Percentiles rank a stretch among this genome's conserved stretches.
These are phyloP conservation scores for Troglohyphantes excavatus DNA, from an alignment of 2,888 invertebrate genomes.

Conservation along the genomic window DNA sequence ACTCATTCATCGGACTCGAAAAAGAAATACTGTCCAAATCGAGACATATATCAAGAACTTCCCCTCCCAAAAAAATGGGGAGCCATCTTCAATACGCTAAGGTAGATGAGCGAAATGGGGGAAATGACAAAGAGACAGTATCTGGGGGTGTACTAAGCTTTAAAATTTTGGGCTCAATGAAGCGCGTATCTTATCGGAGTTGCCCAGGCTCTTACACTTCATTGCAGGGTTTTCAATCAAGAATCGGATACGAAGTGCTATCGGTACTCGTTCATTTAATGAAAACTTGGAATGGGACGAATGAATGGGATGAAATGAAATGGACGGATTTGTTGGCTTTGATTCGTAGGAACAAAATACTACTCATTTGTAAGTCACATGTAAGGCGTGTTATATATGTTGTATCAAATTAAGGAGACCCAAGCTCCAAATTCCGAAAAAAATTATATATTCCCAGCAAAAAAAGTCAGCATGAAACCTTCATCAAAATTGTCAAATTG, in stretches of 20 bases:
- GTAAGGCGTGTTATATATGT: too few relatives aligned
- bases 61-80: constrained; percentile 7
- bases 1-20: constrained; percentile 27
- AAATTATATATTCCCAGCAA: too few relatives aligned
- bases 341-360: too few relatives aligned
- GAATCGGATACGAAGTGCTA: constrained; percentile 36
- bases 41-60: constrained; percentile 37
- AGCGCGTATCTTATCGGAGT: constrained; percentile 67
- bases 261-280: constrained; percentile 58
- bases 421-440: too few relatives aligned
- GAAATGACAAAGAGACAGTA: constrained; percentile 64
- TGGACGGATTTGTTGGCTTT: too few relatives aligned
- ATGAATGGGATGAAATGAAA: too few relatives aligned
- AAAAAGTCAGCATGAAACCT: too few relatives aligned
- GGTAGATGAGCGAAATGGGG: too few relatives aligned
- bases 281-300: constrained; percentile 64
- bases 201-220: constrained; percentile 63
- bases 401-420: too few relatives aligned
- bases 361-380: too few relatives aligned
- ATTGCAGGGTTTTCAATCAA: constrained; percentile 68
- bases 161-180: constrained; percentile 69
- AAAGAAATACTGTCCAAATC: constrained; percentile 7
- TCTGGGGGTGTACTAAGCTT: constrained; percentile 44
- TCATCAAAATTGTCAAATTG: too few relatives aligned
- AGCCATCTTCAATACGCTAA: constrained; percentile 43